phyloP scores from a whole-genome alignment of 2,113 vertebrate species.

The Thamnophis sirtalis region DNA sequence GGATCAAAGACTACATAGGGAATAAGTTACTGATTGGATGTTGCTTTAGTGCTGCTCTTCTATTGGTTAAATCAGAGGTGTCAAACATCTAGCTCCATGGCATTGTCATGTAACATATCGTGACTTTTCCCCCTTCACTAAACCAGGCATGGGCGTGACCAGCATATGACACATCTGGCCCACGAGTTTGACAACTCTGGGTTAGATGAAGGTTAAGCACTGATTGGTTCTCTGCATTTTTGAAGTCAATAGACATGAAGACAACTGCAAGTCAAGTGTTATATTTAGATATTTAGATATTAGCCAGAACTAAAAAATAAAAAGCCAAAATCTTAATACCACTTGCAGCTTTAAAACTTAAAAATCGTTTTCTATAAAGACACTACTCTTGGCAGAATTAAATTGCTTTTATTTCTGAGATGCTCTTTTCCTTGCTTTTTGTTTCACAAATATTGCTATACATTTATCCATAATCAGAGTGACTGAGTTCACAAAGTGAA shows the following conservation, averaged over 20 bases:
- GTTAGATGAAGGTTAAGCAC: neutral
- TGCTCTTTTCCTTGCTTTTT: neutral
- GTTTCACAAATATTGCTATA: neutral
- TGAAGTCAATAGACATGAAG: neutral
- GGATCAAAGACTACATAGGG: neutral
- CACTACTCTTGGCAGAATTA: neutral
- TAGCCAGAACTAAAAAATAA: neutral
- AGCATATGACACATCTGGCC: too few relatives aligned
- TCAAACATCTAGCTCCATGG: too few relatives aligned
- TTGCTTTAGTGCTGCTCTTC: neutral
- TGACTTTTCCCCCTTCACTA: too few relatives aligned
- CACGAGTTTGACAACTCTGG: too few relatives aligned
- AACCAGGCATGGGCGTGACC: too few relatives aligned
- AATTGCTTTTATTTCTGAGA: neutral
- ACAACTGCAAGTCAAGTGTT: neutral
- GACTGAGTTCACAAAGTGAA: neutral
- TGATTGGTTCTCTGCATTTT: neutral
- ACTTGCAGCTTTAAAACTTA: neutral
- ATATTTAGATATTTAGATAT: neutral
- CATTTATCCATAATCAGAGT: neutral
- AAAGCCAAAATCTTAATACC: neutral
- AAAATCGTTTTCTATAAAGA: neutral
- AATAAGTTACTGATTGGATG: neutral
- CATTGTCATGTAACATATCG: too few relatives aligned
- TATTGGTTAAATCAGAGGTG: neutral